Percentiles rank a stretch among this genome's conserved stretches.
These are phyloP conservation scores for Netelia inedita DNA, from an alignment of 2,888 invertebrate genomes.

Conservation along the genomic window DNA sequence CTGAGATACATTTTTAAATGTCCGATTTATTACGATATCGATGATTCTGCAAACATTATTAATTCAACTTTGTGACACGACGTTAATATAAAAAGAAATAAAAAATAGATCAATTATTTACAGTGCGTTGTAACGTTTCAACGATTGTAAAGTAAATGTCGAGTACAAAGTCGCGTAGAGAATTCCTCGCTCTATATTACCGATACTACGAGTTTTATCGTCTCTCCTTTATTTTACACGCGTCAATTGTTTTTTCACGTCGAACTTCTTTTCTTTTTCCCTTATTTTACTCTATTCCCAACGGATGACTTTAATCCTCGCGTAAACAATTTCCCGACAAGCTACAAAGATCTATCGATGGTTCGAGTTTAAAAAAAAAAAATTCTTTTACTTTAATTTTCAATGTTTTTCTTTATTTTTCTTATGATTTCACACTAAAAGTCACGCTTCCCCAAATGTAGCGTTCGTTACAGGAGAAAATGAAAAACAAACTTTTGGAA, in stretches of 20 bases:
- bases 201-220: slow-evolving; percentile 17
- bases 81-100: no score
- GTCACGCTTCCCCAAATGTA: slow-evolving; percentile 76
- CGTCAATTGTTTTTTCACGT: slow-evolving; percentile 45
- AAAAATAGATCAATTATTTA: no score
- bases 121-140: no score
- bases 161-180: no score
- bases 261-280: slow-evolving; percentile 18
- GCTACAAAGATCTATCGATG: slow-evolving; percentile 7
- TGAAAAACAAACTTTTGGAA: slow-evolving; percentile 84
- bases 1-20: no score
- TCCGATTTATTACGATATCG: no score
- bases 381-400: background rate
- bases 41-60: no score
- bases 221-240: slow-evolving; percentile 43
- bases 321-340: background rate
- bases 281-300: background rate
- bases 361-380: no score
- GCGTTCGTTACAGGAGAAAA: slow-evolving; percentile 84
- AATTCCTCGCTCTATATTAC: background rate
- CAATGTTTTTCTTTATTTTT: slow-evolving; percentile 59
- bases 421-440: slow-evolving; percentile 80
- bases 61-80: no score
- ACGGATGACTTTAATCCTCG: background rate
- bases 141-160: no score